Conservation (phyloP, 1,140 invertebrate genomes). For the Drosophila albomicans region DNA sequence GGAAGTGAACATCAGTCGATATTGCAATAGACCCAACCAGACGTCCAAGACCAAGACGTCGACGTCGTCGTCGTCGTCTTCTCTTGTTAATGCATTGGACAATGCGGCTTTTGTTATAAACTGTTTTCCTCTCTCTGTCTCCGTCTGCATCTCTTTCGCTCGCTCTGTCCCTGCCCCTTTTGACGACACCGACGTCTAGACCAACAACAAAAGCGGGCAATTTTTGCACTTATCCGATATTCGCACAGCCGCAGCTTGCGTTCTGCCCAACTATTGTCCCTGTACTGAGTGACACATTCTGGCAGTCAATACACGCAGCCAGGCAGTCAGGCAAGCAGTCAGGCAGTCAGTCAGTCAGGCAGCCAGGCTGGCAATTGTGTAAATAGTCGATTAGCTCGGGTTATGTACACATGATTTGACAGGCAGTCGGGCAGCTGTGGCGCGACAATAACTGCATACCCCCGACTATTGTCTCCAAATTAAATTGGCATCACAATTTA, state of each 20-base stretch:
- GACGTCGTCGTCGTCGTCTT: neutral
- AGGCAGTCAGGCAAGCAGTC: constrained; percentile 13
- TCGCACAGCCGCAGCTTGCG: constrained; percentile 40
- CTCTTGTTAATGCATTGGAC: constrained; percentile 68
- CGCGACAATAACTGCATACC: constrained; percentile 20
- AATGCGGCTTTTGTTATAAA: constrained; percentile 69
- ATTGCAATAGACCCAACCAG: constrained; percentile 62
- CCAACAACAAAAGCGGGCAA: constrained; percentile 59
- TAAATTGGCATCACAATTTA: constrained; percentile 5
- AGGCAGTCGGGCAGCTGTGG: constrained; percentile 24
- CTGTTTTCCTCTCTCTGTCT: constrained; percentile 37
- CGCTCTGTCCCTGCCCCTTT: constrained; percentile 16
- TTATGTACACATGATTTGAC: constrained; percentile 32
- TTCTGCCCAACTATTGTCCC: constrained; percentile 53
- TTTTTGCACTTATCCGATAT: constrained; percentile 73
- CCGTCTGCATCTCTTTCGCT: constrained; percentile 3
- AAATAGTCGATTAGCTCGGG: constrained; percentile 69
- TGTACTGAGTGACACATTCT: constrained; percentile 5
- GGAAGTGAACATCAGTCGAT: constrained; percentile 63
- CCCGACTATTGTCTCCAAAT: neutral
- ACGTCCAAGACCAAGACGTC: constrained; percentile 51
- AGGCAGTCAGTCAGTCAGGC: neutral
- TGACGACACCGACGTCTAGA: constrained; percentile 55
- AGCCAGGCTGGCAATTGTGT: constrained; percentile 60
- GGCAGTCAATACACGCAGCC: constrained; percentile 3